These are phyloP conservation scores for Xanthia icteritia DNA, from an alignment of 2,888 invertebrate genomes.

Conservation along the genomic window DNA sequence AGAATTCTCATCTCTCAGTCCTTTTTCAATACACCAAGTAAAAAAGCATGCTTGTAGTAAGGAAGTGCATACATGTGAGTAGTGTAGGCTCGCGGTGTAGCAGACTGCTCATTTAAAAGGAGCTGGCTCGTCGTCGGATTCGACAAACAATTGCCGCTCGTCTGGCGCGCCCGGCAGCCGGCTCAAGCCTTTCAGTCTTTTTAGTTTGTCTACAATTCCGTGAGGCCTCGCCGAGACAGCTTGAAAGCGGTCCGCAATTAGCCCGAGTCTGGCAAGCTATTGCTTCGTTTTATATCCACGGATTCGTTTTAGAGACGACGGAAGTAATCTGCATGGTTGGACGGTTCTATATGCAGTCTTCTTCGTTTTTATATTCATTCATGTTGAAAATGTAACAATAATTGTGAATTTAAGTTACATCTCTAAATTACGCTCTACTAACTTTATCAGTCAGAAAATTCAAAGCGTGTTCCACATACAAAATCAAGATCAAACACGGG, in stretches of 20 bases:
- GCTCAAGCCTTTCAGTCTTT: slow-evolving; percentile 73
- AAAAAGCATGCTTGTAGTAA: slow-evolving; percentile 44
- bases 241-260: slow-evolving; percentile 84
- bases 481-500: slow-evolving; percentile 4
- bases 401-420: slow-evolving; percentile 18
- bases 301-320: slow-evolving; percentile 55
- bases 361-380: slow-evolving; percentile 22
- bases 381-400: neutral
- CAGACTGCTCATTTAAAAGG: slow-evolving; percentile 72
- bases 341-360: neutral
- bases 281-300: slow-evolving; percentile 53
- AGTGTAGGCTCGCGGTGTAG: slow-evolving; percentile 37
- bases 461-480: slow-evolving; percentile 12
- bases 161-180: slow-evolving; percentile 69
- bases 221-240: slow-evolving; percentile 72
- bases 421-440: neutral
- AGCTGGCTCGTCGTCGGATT: slow-evolving; percentile 62
- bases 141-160: slow-evolving; percentile 76
- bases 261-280: slow-evolving; percentile 72
- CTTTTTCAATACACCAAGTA: slow-evolving; percentile 1
- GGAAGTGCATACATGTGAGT: slow-evolving; percentile 49
- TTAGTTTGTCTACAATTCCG: slow-evolving; percentile 77
- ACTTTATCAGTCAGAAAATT: neutral
- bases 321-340: slow-evolving; percentile 44
- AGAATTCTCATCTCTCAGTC: neutral